phyloP scores from a whole-genome alignment of 2,888 invertebrate genomes.

The Bombylius major region DNA sequence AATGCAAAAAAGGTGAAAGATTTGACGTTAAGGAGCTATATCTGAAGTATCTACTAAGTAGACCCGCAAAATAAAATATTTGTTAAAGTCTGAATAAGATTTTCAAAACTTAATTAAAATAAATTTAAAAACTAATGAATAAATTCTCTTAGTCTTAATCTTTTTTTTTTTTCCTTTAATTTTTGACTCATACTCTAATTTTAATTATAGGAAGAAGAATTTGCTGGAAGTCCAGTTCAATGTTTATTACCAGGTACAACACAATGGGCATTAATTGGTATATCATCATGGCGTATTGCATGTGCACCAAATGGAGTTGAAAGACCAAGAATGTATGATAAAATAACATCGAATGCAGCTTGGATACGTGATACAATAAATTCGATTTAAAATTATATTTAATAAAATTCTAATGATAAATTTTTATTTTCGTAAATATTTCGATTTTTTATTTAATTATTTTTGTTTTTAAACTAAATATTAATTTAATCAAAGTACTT shows the following conservation, averaged over 20 bases:
- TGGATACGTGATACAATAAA: slow-evolving; percentile 72
- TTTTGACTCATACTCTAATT: slow-evolving; percentile 1
- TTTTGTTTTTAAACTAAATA: too few relatives aligned
- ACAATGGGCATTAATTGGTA: slow-evolving; percentile 67
- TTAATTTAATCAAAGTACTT: too few relatives aligned
- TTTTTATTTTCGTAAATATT: slow-evolving; percentile 3
- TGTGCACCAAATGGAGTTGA: slow-evolving; percentile 66
- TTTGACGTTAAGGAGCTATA: too few relatives aligned
- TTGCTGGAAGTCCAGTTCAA: slow-evolving; percentile 76
- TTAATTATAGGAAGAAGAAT: slow-evolving; percentile 62
- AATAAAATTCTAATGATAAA: too few relatives aligned
- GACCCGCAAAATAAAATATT: too few relatives aligned
- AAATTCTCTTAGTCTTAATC: background rate
- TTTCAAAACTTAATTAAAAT: too few relatives aligned
- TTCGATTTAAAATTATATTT: slow-evolving; percentile 23
- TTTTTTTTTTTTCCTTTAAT: background rate
- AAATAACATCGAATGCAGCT: slow-evolving; percentile 67
- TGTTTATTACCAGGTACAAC: slow-evolving; percentile 58
- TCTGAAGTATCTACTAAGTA: too few relatives aligned
- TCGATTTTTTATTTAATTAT: too few relatives aligned
- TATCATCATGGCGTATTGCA: slow-evolving; percentile 76
- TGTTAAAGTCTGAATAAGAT: too few relatives aligned
- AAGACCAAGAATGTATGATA: slow-evolving; percentile 70
- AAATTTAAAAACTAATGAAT: too few relatives aligned
- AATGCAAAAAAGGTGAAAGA: too few relatives aligned